Evolutionary conservation across 2,113 vertebrate species (phyloP).

Genomic region (Nannospalax galili): DNA sequence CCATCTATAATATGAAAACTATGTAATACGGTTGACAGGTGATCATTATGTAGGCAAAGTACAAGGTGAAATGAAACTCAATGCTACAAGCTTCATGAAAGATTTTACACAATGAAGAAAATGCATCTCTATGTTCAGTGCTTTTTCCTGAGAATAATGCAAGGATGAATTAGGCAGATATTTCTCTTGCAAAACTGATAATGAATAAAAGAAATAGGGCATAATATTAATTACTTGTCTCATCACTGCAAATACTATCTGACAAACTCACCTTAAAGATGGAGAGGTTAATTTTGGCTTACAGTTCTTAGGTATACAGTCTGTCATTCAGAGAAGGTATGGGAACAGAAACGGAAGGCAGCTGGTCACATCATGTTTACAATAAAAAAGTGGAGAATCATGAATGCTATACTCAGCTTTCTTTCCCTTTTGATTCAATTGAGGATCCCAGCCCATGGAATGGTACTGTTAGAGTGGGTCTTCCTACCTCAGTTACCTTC

Average conservation of each 20-base stretch:
- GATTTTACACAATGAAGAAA: not conserved
- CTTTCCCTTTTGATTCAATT: not conserved
- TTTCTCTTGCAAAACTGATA: not conserved
- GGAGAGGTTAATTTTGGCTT: not conserved
- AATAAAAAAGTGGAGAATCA: not conserved
- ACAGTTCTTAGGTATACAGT: not conserved
- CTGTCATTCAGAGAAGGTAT: not conserved
- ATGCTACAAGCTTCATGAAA: not conserved
- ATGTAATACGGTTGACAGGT: not conserved
- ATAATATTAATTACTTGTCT: not conserved
- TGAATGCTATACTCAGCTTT: not conserved
- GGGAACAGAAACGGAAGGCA: not conserved
- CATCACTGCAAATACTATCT: not conserved
- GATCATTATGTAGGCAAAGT: not conserved
- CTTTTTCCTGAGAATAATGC: not conserved
- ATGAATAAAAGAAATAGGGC: not conserved
- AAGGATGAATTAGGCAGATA: not conserved
- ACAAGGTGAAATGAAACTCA: not conserved
- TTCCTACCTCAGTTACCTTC: not conserved
- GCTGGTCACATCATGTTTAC: not conserved
- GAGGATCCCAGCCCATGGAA: not conserved
- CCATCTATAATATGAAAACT: not conserved
- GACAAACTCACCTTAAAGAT: not conserved
- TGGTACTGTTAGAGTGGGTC: not conserved
- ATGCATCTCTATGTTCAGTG: not conserved